phyloP scores from a whole-genome alignment of 92 coral and sea anemone species.

The Zoanthus sansibaricus region DNA sequence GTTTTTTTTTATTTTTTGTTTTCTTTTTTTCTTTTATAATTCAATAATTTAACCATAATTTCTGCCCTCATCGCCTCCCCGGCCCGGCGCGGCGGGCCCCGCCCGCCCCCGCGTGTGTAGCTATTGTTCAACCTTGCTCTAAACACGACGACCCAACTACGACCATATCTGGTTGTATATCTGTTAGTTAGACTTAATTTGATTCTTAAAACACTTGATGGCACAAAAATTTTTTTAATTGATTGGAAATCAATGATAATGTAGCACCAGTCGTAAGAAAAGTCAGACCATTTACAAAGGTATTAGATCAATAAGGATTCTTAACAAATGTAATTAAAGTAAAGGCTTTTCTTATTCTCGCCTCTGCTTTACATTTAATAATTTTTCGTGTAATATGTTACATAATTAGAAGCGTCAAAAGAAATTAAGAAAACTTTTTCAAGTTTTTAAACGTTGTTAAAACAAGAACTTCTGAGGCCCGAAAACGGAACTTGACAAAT shows the following conservation, averaged over 20 bases:
- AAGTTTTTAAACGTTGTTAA: neutral
- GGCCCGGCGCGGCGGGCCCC: too few species aligned
- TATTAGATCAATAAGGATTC: neutral
- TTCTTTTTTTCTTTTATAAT: too few species aligned
- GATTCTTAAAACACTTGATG: neutral
- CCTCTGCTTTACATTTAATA: neutral
- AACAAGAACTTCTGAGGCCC: neutral
- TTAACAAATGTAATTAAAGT: neutral
- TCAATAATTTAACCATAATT: too few species aligned
- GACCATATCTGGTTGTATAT: neutral
- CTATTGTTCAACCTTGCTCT: neutral
- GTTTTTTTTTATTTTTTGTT: too few species aligned
- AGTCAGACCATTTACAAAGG: neutral
- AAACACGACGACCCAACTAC: too few species aligned
- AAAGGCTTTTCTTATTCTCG: neutral
- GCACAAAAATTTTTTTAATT: neutral
- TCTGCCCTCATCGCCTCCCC: too few species aligned
- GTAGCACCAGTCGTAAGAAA: neutral
- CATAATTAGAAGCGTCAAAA: neutral
- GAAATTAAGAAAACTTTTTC: neutral
- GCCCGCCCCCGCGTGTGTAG: too few species aligned
- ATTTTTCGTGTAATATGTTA: neutral
- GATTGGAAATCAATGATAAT: neutral
- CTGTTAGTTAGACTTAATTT: neutral
- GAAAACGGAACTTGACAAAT: neutral